Base-by-base conservation (phyloP, 1,140 invertebrate genomes). In the Ptiloglossa arizonensis region DNA sequence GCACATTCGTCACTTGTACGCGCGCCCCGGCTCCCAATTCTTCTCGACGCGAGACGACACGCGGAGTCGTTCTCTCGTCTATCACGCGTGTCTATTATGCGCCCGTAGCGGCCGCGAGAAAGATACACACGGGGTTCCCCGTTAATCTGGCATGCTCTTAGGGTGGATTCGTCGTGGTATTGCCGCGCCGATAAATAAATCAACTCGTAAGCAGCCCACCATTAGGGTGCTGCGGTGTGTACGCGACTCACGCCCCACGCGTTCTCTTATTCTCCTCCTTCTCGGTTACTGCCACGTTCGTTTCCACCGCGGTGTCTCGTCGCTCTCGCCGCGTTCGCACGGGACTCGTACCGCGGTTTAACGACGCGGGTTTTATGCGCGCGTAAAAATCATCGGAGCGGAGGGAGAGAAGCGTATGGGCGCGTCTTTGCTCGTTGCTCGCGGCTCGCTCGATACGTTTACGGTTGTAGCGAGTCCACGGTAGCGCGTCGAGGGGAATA, bases 141-240 rank as follows among this genome's bases (percentile, higher is more conserved):
- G 71, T 66, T 86, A 86, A 86, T 86, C 85, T 81, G 84, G 70
- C 71, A 38, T 75, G 84, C 84, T 86, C 81, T 81, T 81, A 83
- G 86, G 86, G 86, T 82, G 80, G 57, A 87, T 87, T 83, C 86
- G 86, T 80, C 86, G 86, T 74, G 86, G 86, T 82, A 87, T 85
- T 83, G 86, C 85, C 85, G 82, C 86, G 82, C 73, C 74, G 86
- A 87, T 87, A 87, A 87, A 87, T 87, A 87, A 87, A 87, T 87
- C 86, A 87, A 85, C 86, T 83, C 86, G 82, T 87, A 87, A 87
- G 86, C 86, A 87, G 86, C 80, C n/a, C 75, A 80, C 81, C 81
- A 86, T 86, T 87, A 87, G 85, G 85, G 85, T 73, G 22, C 80
- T 87, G 85, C 57, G 85, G 85, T 41, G 85, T 87, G 85, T 87